Conservation (phyloP, 2,797 vertebrate genomes). For the Champsocephalus esox region DNA sequence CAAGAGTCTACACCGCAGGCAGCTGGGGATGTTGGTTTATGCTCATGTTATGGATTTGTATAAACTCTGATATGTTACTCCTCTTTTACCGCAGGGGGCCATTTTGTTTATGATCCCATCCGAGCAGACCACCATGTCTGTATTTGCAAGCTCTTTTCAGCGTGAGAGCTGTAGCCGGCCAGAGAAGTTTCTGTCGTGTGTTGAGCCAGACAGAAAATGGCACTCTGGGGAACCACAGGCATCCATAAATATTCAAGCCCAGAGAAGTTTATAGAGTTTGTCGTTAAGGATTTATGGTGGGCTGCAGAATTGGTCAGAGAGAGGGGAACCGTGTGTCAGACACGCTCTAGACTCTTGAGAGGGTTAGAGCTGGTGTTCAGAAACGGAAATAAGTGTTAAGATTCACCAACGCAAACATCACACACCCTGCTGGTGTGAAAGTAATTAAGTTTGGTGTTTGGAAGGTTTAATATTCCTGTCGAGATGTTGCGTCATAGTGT, state of each 20-base stretch:
- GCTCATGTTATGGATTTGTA: constrained; percentile 63
- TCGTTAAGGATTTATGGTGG: constrained; percentile 85
- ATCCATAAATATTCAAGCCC: constrained; percentile 84
- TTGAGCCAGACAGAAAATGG: constrained; percentile 79
- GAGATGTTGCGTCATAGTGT: constrained; percentile 34
- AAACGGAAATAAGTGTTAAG: constrained; percentile 61
- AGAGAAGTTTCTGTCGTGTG: constrained; percentile 74
- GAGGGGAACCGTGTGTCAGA: constrained; percentile 52
- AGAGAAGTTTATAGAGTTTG: constrained; percentile 84
- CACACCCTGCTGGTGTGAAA: constrained; percentile 52
- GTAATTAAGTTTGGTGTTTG: constrained; percentile 59
- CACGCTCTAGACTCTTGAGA: constrained; percentile 41
- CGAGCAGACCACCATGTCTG: constrained; percentile 72
- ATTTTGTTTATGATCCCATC: constrained; percentile 70
- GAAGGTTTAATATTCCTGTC: constrained; percentile 55
- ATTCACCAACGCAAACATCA: constrained; percentile 63
- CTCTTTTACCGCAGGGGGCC: constrained; percentile 57
- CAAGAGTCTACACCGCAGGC: constrained; percentile 39
- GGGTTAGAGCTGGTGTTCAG: constrained; percentile 40
- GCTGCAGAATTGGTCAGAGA: constrained; percentile 73
- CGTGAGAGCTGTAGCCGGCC: constrained; percentile 65
- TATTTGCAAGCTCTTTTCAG: constrained; percentile 53
- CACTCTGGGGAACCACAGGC: constrained; percentile 82
- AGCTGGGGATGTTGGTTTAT: constrained; percentile 34
- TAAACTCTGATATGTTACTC: constrained; percentile 65